phyloP scores from a whole-genome alignment of 2,113 vertebrate species.

The Atherinomorus stipes region DNA sequence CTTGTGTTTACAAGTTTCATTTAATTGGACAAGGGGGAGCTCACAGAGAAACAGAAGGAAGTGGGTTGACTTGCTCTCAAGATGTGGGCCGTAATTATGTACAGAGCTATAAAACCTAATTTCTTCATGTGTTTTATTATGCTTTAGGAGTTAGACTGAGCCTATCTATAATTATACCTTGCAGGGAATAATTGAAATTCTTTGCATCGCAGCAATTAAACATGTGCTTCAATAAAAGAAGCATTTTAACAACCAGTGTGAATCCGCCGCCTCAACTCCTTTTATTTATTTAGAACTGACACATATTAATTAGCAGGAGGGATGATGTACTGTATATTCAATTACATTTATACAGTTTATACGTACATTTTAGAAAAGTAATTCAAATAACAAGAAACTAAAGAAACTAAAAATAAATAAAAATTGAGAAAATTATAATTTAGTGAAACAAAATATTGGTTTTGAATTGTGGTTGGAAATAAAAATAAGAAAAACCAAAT shows the following conservation, averaged over 20 bases:
- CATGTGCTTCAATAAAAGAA: constrained; percentile 6
- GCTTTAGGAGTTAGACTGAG: not conserved
- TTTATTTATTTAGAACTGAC: not conserved
- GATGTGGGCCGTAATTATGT: constrained; percentile 27
- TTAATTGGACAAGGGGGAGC: constrained; percentile 29
- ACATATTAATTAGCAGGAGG: constrained; percentile 4
- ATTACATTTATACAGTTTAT: no score
- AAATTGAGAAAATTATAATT: no score
- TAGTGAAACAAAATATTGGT: no score
- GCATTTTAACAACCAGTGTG: not conserved
- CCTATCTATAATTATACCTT: constrained; percentile 51
- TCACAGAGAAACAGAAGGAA: not conserved
- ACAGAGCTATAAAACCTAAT: constrained; percentile 2
- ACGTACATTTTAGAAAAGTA: no score
- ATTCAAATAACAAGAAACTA: no score
- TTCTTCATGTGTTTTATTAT: constrained; percentile 1
- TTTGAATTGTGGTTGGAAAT: no score
- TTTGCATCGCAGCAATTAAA: constrained; percentile 26
- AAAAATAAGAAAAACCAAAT: no score
- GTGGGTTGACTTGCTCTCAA: not conserved
- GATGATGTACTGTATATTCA: not conserved
- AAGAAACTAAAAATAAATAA: no score
- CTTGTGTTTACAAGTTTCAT: constrained; percentile 18
- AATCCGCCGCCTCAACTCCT: not conserved
- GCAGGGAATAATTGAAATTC: constrained; percentile 49